phyloP scores from a whole-genome alignment of 2,888 invertebrate genomes.

The Biston betularia region DNA sequence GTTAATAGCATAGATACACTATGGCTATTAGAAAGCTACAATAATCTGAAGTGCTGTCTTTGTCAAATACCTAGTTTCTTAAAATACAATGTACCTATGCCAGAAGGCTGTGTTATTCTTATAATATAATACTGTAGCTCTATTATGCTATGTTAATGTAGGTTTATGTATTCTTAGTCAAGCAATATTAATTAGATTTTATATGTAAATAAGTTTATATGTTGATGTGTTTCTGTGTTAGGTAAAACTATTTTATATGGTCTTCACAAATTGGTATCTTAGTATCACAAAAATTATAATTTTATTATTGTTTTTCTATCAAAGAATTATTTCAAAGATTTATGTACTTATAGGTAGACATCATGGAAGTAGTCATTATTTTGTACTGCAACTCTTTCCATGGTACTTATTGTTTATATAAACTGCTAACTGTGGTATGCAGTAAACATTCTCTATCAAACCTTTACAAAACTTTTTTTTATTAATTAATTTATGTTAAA shows the following conservation, averaged over 20 bases:
- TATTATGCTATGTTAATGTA: background rate
- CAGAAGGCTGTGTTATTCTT: constrained; percentile 40
- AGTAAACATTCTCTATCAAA: too few species aligned
- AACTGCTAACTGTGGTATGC: too few species aligned
- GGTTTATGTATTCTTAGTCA: constrained; percentile 1
- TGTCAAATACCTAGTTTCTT: too few species aligned
- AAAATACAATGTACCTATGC: constrained; percentile 39
- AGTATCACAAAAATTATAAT: background rate
- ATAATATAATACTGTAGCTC: background rate
- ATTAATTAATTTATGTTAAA: too few species aligned
- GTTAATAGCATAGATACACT: too few species aligned
- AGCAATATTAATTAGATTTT: constrained; percentile 5
- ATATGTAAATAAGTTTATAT: background rate
- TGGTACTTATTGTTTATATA: too few species aligned
- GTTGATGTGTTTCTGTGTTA: background rate
- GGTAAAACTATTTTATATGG: background rate
- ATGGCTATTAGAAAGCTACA: too few species aligned
- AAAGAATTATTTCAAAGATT: constrained; percentile 24
- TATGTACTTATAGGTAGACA: too few species aligned
- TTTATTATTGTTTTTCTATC: constrained; percentile 9
- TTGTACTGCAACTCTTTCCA: too few species aligned
- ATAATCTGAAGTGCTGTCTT: too few species aligned
- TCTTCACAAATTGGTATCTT: background rate
- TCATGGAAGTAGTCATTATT: too few species aligned
- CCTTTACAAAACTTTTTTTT: too few species aligned